Evolutionary conservation across 2,113 vertebrate genomes (phyloP).

Genomic region (Balaeniceps rex): DNA sequence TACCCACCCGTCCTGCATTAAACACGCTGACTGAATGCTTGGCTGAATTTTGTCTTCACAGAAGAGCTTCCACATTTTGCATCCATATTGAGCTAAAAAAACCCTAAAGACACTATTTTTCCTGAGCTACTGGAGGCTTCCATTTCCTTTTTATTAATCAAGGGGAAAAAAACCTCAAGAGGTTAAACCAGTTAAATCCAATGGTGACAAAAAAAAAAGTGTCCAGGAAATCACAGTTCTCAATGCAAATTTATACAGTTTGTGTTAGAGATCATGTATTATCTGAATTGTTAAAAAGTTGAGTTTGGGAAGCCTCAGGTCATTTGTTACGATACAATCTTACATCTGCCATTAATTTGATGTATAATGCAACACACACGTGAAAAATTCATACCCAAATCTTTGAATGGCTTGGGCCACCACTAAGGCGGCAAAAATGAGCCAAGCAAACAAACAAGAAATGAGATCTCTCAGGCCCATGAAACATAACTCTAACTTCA

Average conservation of each 20-base stretch:
- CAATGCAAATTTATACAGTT: background rate
- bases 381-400: background rate
- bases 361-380: background rate
- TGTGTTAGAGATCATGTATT: background rate
- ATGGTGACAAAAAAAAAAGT: background rate
- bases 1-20: background rate
- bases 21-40: rapidly evolving
- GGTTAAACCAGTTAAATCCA: background rate
- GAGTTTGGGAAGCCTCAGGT: background rate
- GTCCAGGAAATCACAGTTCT: background rate
- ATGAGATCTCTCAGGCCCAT: background rate
- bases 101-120: background rate
- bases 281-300: background rate
- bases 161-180: background rate
- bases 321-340: background rate
- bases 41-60: background rate
- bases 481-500: background rate
- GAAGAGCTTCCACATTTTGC: background rate
- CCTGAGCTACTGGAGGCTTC: background rate
- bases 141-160: background rate
- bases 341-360: background rate
- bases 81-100: background rate
- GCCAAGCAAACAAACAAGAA: background rate
- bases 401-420: background rate
- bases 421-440: background rate